Evolutionary conservation across 2,888 invertebrate genomes (phyloP), one percentile per base, ranked within the genome.

Genomic region (Agrochola macilenta): DNA sequence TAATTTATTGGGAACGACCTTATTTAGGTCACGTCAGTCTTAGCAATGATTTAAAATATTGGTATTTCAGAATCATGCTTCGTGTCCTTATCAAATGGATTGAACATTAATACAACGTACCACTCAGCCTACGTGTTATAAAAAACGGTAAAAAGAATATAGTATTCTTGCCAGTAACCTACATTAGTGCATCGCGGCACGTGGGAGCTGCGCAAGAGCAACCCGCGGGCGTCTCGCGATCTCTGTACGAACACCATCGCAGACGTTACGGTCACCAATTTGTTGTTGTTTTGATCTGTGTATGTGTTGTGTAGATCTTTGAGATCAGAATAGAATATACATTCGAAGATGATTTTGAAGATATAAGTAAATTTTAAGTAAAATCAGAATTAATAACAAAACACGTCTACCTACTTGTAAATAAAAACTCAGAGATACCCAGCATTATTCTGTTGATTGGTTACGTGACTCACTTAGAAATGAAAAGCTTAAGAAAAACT

Each of bases 181-280:
- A 79, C 82, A 58, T 5, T 43, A n/a, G 1, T 7, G 89, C 93
- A 90, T 88, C 91, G 90, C 70, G 81, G 75, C 83, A 84, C 83
- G 81, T 84, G 93, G 93, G 93, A 93, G 90, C 85, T 85, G 90
- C 89, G 89, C 90, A 68, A 64, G 90, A 89, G 90, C 87, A 83
- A 86, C 82, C 88, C 90, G 88, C 88, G 86, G 89, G 90, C 90
- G 66, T 64, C 79, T 69, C 74, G 77, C 83, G 85, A 87, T 89
- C 87, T 87, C 81, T 88, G 87, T 88, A 88, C 89, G 89, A 70
- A 74, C 66, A 77, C 74, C 81, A 86, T 74, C 81, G 43, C 39
- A 72, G 63, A 78, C 81, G 77, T 76, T 86, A 75, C 81, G 76
- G 69, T 78, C 79, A 81, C 78, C 84, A 83, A 81, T 82, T 74